Conservation (phyloP, 2,888 invertebrate species). For the Andrena hattorfiana region DNA sequence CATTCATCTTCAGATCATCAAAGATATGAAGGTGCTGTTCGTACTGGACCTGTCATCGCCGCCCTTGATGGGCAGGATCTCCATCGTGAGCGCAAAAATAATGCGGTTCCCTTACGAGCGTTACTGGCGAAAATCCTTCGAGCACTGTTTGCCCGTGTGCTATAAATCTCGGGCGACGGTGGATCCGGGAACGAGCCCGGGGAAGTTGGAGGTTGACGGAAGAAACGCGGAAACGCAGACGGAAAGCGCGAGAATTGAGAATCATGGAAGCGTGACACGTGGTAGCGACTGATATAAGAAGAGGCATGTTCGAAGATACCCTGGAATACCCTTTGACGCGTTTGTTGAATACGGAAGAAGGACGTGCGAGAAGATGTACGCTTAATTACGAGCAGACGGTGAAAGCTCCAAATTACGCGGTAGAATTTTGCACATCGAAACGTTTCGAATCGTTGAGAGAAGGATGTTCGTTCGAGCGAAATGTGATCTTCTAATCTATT, state of each 20-base stretch:
- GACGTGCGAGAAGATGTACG: constrained; percentile 3
- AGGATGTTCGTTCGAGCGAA: neutral
- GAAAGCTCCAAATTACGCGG: constrained; percentile 20
- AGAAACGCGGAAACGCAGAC: neutral
- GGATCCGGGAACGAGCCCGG: neutral
- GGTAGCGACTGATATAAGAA: constrained; percentile 8
- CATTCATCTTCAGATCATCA: constrained; percentile 24
- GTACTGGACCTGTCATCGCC: constrained; percentile 18
- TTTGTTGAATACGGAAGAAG: neutral
- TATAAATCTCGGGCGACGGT: constrained; percentile 42
- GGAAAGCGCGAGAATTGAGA: neutral
- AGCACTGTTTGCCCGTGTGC: constrained; percentile 44
- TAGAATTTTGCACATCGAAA: neutral
- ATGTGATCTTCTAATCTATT: neutral
- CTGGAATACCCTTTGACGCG: constrained; percentile 16
- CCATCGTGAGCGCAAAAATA: constrained; percentile 8
- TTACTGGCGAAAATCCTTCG: constrained; percentile 37
- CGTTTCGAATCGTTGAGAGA: neutral
- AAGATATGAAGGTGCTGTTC: constrained; percentile 20
- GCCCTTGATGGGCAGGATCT: constrained; percentile 6
- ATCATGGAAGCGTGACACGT: neutral
- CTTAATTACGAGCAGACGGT: constrained; percentile 4
- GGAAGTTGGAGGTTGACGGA: neutral
- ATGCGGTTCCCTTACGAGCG: constrained; percentile 30
- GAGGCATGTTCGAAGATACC: constrained; percentile 16